Percentiles rank a stretch among this genome's conserved stretches.
Conservation (phyloP, 2,888 invertebrate species). For the Agrenia bidenticulata region DNA sequence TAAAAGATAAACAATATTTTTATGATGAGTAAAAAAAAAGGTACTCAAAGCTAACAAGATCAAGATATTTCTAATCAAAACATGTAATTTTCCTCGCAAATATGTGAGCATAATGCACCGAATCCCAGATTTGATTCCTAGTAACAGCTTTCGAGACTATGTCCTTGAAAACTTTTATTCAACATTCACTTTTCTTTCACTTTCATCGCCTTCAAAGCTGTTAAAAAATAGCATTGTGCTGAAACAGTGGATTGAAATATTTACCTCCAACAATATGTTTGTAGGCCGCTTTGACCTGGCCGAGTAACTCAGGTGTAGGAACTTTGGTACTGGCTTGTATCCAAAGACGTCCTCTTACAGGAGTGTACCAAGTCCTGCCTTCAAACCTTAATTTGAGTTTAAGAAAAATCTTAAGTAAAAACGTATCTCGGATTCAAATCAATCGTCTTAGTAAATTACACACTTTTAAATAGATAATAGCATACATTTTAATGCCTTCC, state of each 20-base stretch:
- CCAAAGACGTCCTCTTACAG: constrained; percentile 91
- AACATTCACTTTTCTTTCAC: no score
- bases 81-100: not conserved
- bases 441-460: not conserved
- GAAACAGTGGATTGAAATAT: no score
- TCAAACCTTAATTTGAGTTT: constrained; percentile 68
- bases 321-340: constrained; percentile 83
- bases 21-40: constrained; percentile 40
- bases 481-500: constrained; percentile 86
- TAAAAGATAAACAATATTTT: constrained; percentile 50
- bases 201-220: no score
- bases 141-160: no score
- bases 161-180: no score
- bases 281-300: constrained; percentile 71
- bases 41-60: constrained; percentile 5
- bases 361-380: constrained; percentile 89
- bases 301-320: constrained; percentile 69
- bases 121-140: no score
- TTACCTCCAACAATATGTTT: constrained; percentile 54
- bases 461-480: constrained; percentile 7
- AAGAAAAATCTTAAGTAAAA: constrained; percentile 8
- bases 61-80: not conserved
- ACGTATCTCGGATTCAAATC: constrained; percentile 8
- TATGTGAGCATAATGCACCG: not conserved
- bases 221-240: no score